phyloP scores from a whole-genome alignment of 2,888 invertebrate species.

The Prosopocoilus inquinatus region DNA sequence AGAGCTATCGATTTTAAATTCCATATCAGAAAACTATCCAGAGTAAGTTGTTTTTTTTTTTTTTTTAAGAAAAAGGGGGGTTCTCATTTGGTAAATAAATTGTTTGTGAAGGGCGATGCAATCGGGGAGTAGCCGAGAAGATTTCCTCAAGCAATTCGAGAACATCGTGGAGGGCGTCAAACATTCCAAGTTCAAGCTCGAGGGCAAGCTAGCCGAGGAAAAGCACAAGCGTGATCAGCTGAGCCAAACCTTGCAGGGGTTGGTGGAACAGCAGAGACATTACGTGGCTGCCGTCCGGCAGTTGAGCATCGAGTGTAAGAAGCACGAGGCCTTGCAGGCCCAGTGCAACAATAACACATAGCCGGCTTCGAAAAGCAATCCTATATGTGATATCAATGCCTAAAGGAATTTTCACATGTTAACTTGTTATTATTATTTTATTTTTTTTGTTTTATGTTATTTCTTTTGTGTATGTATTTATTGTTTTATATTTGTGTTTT shows the following conservation, averaged over 20 bases:
- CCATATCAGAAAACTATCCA: conserved; percentile 84
- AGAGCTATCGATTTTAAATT: conserved; percentile 84
- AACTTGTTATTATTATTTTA: background rate
- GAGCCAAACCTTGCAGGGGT: conserved; percentile 58
- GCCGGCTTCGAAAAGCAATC: background rate
- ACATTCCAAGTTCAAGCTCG: conserved; percentile 74
- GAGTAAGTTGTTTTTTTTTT: conserved; percentile 59
- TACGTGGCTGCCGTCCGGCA: conserved; percentile 77
- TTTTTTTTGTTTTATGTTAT: background rate
- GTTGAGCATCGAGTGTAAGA: conserved; percentile 71
- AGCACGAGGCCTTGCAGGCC: conserved; percentile 61
- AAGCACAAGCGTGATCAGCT: conserved; percentile 63
- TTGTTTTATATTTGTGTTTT: background rate
- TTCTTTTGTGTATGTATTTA: background rate
- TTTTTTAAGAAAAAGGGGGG: conserved; percentile 4
- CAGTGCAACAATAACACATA: conserved; percentile 25
- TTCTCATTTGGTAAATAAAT: conserved; percentile 4
- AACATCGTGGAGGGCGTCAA: conserved; percentile 87
- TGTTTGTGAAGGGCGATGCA: conserved; percentile 71
- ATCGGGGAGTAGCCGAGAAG: conserved; percentile 74
- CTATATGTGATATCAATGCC: conserved; percentile 14
- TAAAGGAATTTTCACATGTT: conserved; percentile 1
- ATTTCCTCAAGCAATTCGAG: conserved; percentile 89
- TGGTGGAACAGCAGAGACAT: conserved; percentile 70
- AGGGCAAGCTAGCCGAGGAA: conserved; percentile 63